Evolutionary conservation across 2,113 vertebrate species (phyloP).

Genomic region (Tenrec ecaudatus): DNA sequence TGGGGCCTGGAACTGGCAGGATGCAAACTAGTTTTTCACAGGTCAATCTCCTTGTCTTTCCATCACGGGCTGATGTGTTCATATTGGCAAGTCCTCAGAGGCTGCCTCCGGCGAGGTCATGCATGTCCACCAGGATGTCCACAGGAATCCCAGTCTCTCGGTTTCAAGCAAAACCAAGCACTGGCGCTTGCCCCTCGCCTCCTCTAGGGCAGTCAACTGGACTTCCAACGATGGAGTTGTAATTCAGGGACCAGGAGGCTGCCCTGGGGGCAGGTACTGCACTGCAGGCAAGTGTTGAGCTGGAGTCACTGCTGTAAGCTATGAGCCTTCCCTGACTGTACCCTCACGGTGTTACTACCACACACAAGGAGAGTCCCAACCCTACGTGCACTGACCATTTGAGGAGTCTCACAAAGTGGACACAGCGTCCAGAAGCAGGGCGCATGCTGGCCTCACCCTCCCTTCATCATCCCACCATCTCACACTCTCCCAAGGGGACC

Average conservation of each 20-base stretch:
- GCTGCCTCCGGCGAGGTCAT: background rate
- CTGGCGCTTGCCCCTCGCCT: background rate
- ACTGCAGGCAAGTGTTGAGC: background rate
- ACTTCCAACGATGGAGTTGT: background rate
- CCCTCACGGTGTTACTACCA: too few species aligned
- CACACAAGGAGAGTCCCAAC: background rate
- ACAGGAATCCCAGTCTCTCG: background rate
- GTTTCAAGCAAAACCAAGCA: background rate
- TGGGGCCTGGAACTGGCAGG: background rate
- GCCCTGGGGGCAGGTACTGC: too few species aligned
- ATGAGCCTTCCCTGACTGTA: too few species aligned
- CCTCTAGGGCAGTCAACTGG: background rate
- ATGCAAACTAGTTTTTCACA: background rate
- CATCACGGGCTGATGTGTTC: background rate
- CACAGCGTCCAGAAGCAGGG: background rate
- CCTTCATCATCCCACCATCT: too few species aligned
- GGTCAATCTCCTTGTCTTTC: background rate
- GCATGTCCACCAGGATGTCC: background rate
- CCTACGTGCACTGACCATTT: background rate
- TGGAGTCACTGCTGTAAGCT: background rate
- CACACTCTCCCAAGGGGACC: fast-evolving
- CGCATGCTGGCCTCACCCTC: background rate
- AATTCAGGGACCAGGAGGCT: background rate
- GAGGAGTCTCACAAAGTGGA: background rate
- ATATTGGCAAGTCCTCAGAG: too few species aligned